phyloP scores from a whole-genome alignment of 1,140 invertebrate species.

The Scaptomyza hsui region DNA sequence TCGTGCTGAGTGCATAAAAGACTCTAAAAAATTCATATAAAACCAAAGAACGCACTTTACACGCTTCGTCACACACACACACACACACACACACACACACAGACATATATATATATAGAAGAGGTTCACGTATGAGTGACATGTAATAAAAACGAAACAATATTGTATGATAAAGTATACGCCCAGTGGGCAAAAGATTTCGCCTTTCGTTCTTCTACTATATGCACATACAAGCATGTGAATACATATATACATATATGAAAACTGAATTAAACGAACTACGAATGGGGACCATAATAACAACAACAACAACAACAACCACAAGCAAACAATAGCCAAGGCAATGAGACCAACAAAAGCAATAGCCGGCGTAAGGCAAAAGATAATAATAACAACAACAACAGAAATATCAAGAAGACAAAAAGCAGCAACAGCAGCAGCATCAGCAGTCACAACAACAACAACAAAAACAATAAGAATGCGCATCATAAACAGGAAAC shows the following conservation, averaged over 20 bases:
- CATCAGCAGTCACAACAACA: conserved; percentile 26
- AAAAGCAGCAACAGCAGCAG: conserved; percentile 38
- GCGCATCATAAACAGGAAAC: conserved; percentile 76
- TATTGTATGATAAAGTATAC: conserved; percentile 82
- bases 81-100: conserved; percentile 32
- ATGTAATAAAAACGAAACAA: conserved; percentile 82
- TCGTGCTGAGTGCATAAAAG: conserved; percentile 80
- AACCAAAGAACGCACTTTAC: conserved; percentile 81
- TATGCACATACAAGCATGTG: conserved; percentile 33
- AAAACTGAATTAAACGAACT: conserved; percentile 82
- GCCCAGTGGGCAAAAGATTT: conserved; percentile 73
- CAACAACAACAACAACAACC: conserved; percentile 42
- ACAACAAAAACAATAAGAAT: conserved; percentile 59
- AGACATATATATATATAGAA: conserved; percentile 47
- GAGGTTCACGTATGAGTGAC: conserved; percentile 73
- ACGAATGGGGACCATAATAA: conserved; percentile 77
- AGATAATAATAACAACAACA: conserved; percentile 71
- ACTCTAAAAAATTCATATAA: conserved; percentile 82
- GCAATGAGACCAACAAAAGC: conserved; percentile 66
- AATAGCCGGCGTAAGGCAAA: conserved; percentile 73
- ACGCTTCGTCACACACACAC: conserved; percentile 51
- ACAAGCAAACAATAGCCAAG: conserved; percentile 41
- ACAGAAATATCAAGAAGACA: conserved; percentile 44
- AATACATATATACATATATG: conserved; percentile 63
- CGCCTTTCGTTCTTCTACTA: conserved; percentile 22